phyloP scores from a whole-genome alignment of 2,888 invertebrate genomes.

The Andrena trimmerana region DNA sequence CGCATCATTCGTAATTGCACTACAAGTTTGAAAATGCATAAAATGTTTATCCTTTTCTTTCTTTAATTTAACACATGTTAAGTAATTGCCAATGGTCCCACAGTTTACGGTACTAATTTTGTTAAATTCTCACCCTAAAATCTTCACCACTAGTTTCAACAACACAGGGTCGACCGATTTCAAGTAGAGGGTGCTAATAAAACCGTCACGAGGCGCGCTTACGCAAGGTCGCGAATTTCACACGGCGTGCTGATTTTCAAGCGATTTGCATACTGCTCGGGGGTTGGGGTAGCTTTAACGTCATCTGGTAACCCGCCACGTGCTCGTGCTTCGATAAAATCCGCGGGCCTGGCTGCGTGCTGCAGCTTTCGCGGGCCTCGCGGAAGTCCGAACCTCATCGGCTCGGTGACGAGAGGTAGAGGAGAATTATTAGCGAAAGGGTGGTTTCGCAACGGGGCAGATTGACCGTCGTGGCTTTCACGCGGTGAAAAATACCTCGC shows the following conservation, averaged over 20 bases:
- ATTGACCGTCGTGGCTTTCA: constrained; percentile 17
- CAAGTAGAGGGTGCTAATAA: neutral
- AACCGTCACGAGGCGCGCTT: neutral
- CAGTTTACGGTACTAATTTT: too few relatives aligned
- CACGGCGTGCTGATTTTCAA: constrained; percentile 3
- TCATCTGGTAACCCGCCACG: neutral
- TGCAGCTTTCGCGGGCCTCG: neutral
- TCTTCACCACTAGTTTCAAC: too few relatives aligned
- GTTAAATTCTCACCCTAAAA: too few relatives aligned
- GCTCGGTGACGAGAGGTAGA: neutral
- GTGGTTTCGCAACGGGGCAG: constrained; percentile 19
- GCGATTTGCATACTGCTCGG: neutral
- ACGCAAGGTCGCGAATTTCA: constrained; percentile 25
- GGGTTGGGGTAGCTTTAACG: neutral
- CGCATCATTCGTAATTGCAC: too few relatives aligned
- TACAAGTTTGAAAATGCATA: too few relatives aligned
- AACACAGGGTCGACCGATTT: neutral
- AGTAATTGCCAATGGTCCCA: too few relatives aligned
- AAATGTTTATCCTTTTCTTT: too few relatives aligned
- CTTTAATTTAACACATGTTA: too few relatives aligned
- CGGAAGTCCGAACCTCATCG: neutral
- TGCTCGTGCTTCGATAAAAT: constrained; percentile 18
- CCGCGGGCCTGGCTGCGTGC: neutral
- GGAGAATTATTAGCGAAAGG: constrained; percentile 30
- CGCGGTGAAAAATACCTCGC: constrained; percentile 13